Evolutionary conservation across 1,140 invertebrate species (phyloP), one percentile per base, ranked within the genome.

Genomic region (Drosophila yakuba): DNA sequence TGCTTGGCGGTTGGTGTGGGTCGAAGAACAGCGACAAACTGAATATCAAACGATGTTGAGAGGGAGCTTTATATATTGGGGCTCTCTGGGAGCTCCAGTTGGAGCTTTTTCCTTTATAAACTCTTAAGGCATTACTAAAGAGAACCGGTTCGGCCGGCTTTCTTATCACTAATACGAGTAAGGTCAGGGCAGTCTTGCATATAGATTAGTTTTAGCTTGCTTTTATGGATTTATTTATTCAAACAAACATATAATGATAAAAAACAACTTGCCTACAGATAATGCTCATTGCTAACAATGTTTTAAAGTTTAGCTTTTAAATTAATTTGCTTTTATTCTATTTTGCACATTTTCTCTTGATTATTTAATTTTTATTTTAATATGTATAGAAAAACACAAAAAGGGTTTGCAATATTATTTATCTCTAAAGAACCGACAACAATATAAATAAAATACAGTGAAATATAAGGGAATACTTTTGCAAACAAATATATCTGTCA

Each of bases 11-110:
- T 78, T 41, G 68, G 73, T 68, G 36, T 69, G 38, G 61, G 45
- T 17, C 62, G 56, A 68, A 63, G 50, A 75, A 63, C 44, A 61
- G 47, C 38, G 50, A n/a, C 39, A 39, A 44, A 85, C 45, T 86
- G 54, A 41, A 38, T 38, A 56, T 54, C 50, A 17, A 14, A 28
- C 35, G 67, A 58, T 60, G 44, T 48, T 15, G 35, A 45, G 43
- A 35, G 43, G 17, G 23, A 57, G 35, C 43, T 76, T 76, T 76
- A 76, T 76, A 76, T 17, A 76, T 17, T 36, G 25, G 11, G 7
- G 25, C 39, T 74, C 45, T 74, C 59, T 41, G 5, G 28, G 14
- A 2, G 20, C 10, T 17, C 41, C 1, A 20, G 2, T 20, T 20
- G 1, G 20, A 20, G 20, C 7, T 20, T n/a, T 11, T 11, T 3